Evolutionary conservation across 2,113 vertebrate species (phyloP).

Genomic region (Leptosomus discolor): DNA sequence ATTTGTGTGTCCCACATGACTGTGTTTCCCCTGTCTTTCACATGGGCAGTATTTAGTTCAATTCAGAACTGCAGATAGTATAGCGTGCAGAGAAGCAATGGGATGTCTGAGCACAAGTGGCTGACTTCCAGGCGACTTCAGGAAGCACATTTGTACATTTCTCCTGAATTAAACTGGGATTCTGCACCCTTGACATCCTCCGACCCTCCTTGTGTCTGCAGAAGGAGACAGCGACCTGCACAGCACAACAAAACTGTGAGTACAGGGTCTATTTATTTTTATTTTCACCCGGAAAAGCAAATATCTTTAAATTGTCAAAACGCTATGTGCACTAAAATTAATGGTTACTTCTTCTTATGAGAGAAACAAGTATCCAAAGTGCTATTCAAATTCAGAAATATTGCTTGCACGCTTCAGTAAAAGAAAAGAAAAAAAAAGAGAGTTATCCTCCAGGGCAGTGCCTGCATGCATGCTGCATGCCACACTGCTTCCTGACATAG

Average conservation of each 20-base stretch:
- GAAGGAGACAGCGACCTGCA: neutral
- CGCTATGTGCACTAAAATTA: neutral
- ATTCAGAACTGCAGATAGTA: conserved; percentile 83
- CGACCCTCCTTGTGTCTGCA: neutral
- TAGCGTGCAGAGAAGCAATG: conserved; percentile 75
- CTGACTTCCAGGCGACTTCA: conserved; percentile 62
- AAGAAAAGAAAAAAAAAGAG: neutral
- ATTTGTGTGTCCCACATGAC: conserved; percentile 83
- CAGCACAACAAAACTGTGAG: conserved; percentile 67
- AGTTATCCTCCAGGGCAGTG: conserved; percentile 45
- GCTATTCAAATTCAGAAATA: neutral
- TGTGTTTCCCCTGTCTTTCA: conserved; percentile 77
- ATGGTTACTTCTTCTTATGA: neutral
- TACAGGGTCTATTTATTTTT: conserved; percentile 27
- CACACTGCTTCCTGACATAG: conserved; percentile 51
- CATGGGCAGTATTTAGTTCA: conserved; percentile 78
- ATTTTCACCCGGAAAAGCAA: conserved; percentile 11
- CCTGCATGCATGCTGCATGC: conserved; percentile 54
- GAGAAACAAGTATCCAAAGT: neutral
- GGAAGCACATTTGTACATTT: conserved; percentile 39
- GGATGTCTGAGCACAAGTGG: conserved; percentile 74
- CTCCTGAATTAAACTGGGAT: conserved; percentile 21
- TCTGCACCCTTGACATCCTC: conserved; percentile 62
- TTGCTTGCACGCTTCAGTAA: conserved; percentile 24
- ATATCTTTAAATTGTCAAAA: neutral